Evolutionary conservation across 2,888 invertebrate genomes (phyloP), one percentile per base, ranked within the genome.

Genomic region (Tenthredo notha): DNA sequence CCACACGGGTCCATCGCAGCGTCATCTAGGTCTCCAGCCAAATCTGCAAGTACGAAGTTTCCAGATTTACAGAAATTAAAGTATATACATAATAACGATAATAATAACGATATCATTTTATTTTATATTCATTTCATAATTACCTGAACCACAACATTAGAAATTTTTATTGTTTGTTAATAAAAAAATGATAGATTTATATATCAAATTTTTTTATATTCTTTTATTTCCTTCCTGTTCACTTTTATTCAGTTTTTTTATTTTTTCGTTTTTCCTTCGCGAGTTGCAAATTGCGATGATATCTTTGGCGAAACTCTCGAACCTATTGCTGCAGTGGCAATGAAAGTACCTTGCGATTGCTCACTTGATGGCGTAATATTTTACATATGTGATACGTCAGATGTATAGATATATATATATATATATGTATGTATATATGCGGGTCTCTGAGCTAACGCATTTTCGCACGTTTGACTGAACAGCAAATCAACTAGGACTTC

Each of bases 11-110:
- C 61, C 33, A 40, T 61, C 58, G 1, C 80, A 80, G 50, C 67
- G 72, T 72, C 70, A 72, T 84, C 72, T 47, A 29, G 84, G 70
- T n/a, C 47, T 84, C 12, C 84, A 84, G 84, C 72, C 84, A 37
- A 84, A 84, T 84, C 84, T 84, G 67, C 84, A 84, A 84, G 84
- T 84, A 84, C 84, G 84, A 67, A 84, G 70, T 67, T 72, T 70
- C 37, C 84, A 67, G 84, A 7, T 70, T 47, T 84, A 70, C 43
- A 80, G 54, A 80, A 37, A 80, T 80, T 61, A 80, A 78, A 78
- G 29, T 47, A 54, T 61, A 61, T 61, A 12, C 9, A 25, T 25
- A 61, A 25, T 61, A 61, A 12, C 25, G n/a, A 21, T 61, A 61
- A 10, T 61, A 61, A 25, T 61, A 61, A 3, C 7, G n/a, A 25